Conservation (phyloP, 2,888 invertebrate species). For the Eupithecia tripunctaria region DNA sequence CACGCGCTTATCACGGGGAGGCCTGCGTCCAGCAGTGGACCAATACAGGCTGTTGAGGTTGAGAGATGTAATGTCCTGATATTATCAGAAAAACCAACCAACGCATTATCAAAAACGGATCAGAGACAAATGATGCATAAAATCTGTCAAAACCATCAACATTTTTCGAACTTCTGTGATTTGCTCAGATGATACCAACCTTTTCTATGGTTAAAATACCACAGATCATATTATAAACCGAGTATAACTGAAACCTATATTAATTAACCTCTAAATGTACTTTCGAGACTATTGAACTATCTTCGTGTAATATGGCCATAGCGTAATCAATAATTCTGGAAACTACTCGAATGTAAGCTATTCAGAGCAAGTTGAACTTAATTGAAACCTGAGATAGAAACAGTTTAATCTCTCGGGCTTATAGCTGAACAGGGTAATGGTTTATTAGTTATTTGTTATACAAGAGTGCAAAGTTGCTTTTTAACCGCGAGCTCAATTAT, state of each 20-base stretch:
- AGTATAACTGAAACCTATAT: too few relatives aligned
- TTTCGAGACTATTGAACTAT: too few relatives aligned
- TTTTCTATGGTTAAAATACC: neutral
- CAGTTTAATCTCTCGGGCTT: neutral
- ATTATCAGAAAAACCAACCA: too few relatives aligned
- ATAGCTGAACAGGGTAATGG: neutral
- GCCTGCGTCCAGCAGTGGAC: too few relatives aligned
- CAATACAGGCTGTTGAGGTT: too few relatives aligned
- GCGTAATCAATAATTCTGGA: neutral
- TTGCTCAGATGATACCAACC: too few relatives aligned
- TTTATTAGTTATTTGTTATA: too few relatives aligned
- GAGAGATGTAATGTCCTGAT: too few relatives aligned
- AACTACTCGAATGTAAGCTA: neutral
- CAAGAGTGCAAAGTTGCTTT: too few relatives aligned
- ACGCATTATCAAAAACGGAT: neutral
- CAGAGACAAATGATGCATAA: neutral
- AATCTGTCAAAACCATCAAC: neutral
- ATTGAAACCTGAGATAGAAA: neutral
- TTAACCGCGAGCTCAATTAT: too few relatives aligned
- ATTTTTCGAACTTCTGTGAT: neutral
- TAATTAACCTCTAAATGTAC: too few relatives aligned
- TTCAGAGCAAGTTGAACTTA: neutral
- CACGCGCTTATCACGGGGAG: too few relatives aligned
- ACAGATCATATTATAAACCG: neutral
- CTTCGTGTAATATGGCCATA: neutral